These are phyloP conservation scores for Naso thynnoides DNA, from an alignment of 2,797 vertebrate genomes.

Conservation along the genomic window DNA sequence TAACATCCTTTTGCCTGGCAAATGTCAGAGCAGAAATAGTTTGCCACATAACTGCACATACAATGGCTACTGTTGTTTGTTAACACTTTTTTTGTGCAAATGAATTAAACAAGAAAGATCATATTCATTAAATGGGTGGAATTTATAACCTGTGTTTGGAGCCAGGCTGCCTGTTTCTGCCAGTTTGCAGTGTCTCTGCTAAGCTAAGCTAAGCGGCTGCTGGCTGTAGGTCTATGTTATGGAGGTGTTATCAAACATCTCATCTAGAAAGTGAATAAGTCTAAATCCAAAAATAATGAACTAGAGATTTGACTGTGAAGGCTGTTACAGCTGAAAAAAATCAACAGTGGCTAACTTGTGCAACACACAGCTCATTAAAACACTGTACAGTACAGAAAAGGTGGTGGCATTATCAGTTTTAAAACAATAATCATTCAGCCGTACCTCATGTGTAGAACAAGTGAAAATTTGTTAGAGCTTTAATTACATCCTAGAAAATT, in stretches of 20 bases:
- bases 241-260: background rate
- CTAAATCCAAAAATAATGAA: background rate
- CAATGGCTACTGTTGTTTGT: background rate
- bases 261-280: background rate
- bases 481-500: slow-evolving; percentile 70
- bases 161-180: background rate
- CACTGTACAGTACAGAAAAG: background rate
- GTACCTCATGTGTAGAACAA: slow-evolving; percentile 17
- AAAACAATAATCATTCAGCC: slow-evolving; percentile 6
- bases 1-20: background rate
- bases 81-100: background rate
- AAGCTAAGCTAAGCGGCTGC: slow-evolving; percentile 1
- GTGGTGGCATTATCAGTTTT: background rate
- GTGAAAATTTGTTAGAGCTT: slow-evolving; percentile 56
- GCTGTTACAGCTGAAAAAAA: background rate
- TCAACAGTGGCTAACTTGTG: too few species aligned
- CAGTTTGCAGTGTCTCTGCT: background rate
- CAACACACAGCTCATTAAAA: background rate
- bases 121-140: background rate
- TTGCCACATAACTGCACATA: background rate
- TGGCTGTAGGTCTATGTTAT: background rate
- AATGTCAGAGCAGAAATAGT: background rate
- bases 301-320: background rate
- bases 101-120: background rate
- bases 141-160: background rate